Percentiles rank a stretch among this genome's conserved stretches.
phyloP scores from a whole-genome alignment of 1,140 invertebrate genomes.

The Danaus melanippus region DNA sequence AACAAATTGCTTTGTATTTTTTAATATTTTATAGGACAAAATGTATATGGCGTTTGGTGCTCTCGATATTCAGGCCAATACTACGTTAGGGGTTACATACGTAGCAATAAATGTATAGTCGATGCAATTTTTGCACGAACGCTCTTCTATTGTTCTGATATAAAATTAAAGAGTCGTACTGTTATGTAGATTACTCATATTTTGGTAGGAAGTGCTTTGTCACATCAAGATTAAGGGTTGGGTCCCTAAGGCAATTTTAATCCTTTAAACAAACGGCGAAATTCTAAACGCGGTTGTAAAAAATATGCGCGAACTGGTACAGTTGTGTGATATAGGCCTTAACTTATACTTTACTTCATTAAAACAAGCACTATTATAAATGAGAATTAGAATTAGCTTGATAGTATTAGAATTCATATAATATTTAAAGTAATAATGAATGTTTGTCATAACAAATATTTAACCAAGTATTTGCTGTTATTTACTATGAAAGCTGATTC shows the following conservation, averaged over 20 bases:
- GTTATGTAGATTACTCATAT: constrained; percentile 25
- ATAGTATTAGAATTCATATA: no score
- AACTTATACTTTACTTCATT: no score
- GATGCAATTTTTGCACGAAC: constrained; percentile 38
- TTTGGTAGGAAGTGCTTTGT: constrained; percentile 23
- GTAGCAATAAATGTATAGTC: constrained; percentile 40
- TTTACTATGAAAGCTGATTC: constrained; percentile 15
- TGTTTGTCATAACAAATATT: no score
- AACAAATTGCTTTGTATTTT: neutral
- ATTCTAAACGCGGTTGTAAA: no score
- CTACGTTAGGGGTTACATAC: constrained; percentile 34
- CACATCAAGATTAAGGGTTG: constrained; percentile 1
- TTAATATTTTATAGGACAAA: constrained; percentile 1
- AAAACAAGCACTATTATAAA: no score
- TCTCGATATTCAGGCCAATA: constrained; percentile 17
- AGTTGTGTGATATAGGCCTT: no score
- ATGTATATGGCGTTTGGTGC: constrained; percentile 5
- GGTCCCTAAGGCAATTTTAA: no score
- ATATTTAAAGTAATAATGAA: no score
- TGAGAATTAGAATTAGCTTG: no score
- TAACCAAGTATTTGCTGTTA: neutral
- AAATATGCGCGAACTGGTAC: no score
- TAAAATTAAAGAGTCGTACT: constrained; percentile 33
- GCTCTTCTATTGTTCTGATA: constrained; percentile 33
- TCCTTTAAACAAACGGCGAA: no score